Base-by-base conservation (phyloP, 1,140 invertebrate species). In the Helicoverpa zea region DNA sequence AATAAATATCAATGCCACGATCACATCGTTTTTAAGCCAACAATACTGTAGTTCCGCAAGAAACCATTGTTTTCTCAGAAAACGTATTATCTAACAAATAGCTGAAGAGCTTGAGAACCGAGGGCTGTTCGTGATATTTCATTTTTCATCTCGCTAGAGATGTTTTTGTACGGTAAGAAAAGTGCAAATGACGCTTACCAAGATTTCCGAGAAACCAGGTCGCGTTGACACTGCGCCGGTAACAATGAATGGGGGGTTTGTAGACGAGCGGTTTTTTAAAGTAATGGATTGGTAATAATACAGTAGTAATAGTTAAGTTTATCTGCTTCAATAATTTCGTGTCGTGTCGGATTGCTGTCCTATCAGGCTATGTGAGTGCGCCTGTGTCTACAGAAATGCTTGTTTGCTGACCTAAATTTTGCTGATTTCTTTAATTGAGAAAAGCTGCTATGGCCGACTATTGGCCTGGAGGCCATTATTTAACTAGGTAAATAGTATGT, bases 181-280 rank as follows among this genome's bases (percentile, higher is more conserved):
- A 88, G 90, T 93, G 91, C 90, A 90, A 92, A 92, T 92, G 91
- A 92, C 91, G 88, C 77, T 87, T 89, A 83, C 85, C 75, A 86
- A 90, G 89, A 92, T 91, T 90, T 90, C 87, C 79, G 81, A 80
- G 83, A 89, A 91, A 88, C 79, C 84, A 89, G 90, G 88, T 88
- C 88, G 89, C 76, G 78, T 79, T 81, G 85, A 89, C 86, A 84
- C 23, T 76, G 84, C 47, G 59, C 81, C 73, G 73, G 83, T 83
- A 66, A 90, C 89, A 91, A 87, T 87, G 82, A 51, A 16, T 3
- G n/a, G 66, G n/a, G 49, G 2, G 35, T 9, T 2, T 29, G 79
- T 61, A 90, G 59, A 90, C 89, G 79, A 47, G 84, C 87, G 58
- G 43, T 84, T 80, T 43, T 63, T 2, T 2, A 4, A 14, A 72